Evolutionary conservation across 2,113 vertebrate species (phyloP).

Genomic region (Tachysurus fulvidraco): DNA sequence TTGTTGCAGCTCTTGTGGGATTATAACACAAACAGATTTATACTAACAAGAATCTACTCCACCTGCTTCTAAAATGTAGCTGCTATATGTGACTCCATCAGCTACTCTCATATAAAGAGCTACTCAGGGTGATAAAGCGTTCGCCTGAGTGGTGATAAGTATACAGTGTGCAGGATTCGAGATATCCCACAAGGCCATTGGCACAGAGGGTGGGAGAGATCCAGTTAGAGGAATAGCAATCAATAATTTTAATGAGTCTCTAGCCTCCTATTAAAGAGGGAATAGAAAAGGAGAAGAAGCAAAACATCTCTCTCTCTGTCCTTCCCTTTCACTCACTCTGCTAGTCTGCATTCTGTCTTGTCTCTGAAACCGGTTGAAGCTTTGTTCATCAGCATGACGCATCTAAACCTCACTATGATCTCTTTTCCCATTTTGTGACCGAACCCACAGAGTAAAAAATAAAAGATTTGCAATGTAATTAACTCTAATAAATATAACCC

Average conservation of each 20-base stretch:
- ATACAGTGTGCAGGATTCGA: constrained; percentile 26
- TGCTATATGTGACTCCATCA: neutral
- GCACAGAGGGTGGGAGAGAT: constrained; percentile 28
- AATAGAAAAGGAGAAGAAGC: constrained; percentile 76
- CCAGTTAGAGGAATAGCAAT: constrained; percentile 83
- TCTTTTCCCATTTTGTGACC: constrained; percentile 2
- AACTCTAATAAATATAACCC: neutral
- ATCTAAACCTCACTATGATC: constrained; percentile 1
- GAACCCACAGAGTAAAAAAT: neutral
- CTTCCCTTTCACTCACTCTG: neutral
- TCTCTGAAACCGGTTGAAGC: constrained; percentile 14
- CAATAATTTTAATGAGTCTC: constrained; percentile 89
- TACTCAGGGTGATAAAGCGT: constrained; percentile 25
- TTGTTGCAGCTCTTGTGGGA: neutral
- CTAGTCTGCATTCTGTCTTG: constrained; percentile 10
- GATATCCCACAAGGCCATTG: constrained; percentile 36
- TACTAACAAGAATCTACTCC: neutral
- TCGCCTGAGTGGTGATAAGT: constrained; percentile 1
- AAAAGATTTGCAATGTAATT: constrained; percentile 5
- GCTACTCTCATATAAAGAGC: constrained; percentile 13
- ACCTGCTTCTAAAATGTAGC: neutral
- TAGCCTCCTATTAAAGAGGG: constrained; percentile 82
- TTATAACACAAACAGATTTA: neutral
- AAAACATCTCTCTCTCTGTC: neutral
- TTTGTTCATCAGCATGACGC: neutral